Base-by-base conservation (phyloP, 1,140 invertebrate species). In the Theocolax elegans region DNA sequence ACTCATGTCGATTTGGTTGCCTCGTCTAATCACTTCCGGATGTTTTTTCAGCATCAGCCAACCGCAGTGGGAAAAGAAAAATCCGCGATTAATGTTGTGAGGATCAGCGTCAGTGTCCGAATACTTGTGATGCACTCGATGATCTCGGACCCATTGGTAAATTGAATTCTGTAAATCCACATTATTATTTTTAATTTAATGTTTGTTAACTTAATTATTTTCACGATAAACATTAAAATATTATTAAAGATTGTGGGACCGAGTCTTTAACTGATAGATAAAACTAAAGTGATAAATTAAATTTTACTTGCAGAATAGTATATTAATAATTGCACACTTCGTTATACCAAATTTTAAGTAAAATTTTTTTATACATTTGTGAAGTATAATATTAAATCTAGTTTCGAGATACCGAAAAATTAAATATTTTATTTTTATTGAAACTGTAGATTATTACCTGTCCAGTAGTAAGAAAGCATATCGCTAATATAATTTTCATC, bases 31-130 rank as follows among this genome's bases (percentile, higher is more conserved):
- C 0, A 97, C 93, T 63, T 95, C 91, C 0, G 94, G 93, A 84
- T 96, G 94, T 82, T 97, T 97, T 60, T 89, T 88, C 84, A 90
- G 88, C 90, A 94, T 90, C 72, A 97, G 86, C 96, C 95, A 97
- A 1, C 95, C 95, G 27, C 97, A 91, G 76, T 97, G 95, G 0
- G 95, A 87, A 83, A 96, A 97, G 85, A 96, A 97, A 82, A 97
- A 96, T 0, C 95, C 96, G 12, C 95, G 87, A 42, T 90, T 90
- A 4, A 91, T 91, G 78, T 97, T 94, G 78, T 97, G 95, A 0
- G 95, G 95, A 84, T 97, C 95, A 0, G 94, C 95, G 77, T 94
- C 90, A 0, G 95, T 96, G 78, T 97, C 95, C 0, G 92, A 92
- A 84, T 90, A 95, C 80, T 96, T 96, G 81, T 97, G 95, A 80